Evolutionary conservation across 2,888 invertebrate genomes (phyloP).

Genomic region (Tyria jacobaeae): DNA sequence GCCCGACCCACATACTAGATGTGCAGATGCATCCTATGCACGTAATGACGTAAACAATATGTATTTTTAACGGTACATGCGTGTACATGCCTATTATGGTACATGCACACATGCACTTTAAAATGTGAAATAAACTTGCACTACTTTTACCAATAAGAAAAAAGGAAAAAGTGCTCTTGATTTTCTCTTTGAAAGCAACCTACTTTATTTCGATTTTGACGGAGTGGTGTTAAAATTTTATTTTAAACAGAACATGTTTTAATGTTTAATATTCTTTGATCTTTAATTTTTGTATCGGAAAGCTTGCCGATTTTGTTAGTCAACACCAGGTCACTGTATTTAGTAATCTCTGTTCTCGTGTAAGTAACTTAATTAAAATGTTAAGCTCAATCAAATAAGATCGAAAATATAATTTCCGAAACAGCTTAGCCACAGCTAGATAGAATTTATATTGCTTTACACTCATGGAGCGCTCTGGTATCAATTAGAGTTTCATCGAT

Average conservation of each 20-base stretch:
- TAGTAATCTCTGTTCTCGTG: neutral
- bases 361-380: neutral
- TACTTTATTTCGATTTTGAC: conserved; percentile 9
- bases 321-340: neutral
- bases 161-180: conserved; percentile 17
- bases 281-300: conserved; percentile 5
- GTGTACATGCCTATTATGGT: conserved; percentile 33
- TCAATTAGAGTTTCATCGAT: too few species aligned
- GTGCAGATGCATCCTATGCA: conserved; percentile 47
- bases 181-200: conserved; percentile 14
- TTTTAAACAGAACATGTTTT: neutral
- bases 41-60: conserved; percentile 54
- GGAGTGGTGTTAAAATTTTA: neutral
- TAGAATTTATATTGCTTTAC: too few species aligned
- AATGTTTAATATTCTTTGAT: conserved; percentile 7
- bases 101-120: conserved; percentile 15
- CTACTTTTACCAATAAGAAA: conserved; percentile 14
- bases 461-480: too few species aligned
- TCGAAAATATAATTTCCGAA: too few species aligned
- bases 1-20: conserved; percentile 50
- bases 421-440: too few species aligned
- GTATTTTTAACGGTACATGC: conserved; percentile 50
- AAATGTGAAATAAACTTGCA: conserved; percentile 18
- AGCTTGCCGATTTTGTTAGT: neutral
- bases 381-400: neutral